phyloP scores from a whole-genome alignment of 2,797 vertebrate species.

The Karalla daura region DNA sequence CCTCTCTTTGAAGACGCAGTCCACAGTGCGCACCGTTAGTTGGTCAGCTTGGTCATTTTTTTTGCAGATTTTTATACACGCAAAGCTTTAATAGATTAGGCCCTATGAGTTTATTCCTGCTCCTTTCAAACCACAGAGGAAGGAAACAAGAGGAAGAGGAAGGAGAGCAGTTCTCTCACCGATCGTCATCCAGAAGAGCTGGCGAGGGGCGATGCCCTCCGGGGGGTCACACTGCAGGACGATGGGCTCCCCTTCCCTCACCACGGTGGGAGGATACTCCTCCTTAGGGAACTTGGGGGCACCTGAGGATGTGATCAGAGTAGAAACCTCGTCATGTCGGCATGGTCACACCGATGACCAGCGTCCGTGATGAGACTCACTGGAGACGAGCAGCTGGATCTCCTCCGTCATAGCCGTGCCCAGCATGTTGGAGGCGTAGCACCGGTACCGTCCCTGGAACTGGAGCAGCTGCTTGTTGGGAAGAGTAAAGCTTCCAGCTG shows the following conservation, averaged over 20 bases:
- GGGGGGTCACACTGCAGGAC: constrained; percentile 92
- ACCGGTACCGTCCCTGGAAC: constrained; percentile 91
- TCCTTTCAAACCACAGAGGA: not conserved
- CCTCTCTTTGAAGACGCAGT: too few species aligned
- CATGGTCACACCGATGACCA: not conserved
- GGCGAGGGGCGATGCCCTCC: constrained; percentile 85
- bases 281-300: constrained; percentile 94
- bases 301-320: constrained; percentile 68
- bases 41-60: too few species aligned
- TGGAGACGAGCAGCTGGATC: constrained; percentile 87
- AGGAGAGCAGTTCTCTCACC: constrained; percentile 89
- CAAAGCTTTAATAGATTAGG: too few species aligned
- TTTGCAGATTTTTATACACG: too few species aligned
- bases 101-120: too few species aligned
- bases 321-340: not conserved
- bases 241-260: constrained; percentile 89
- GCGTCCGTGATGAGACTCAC: constrained; percentile 78
- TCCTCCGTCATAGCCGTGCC: constrained; percentile 93
- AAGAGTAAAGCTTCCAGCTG: constrained; percentile 88
- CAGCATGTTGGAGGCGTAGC: constrained; percentile 89
- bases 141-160: not conserved
- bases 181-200: constrained; percentile 96
- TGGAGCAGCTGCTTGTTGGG: constrained; percentile 79
- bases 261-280: constrained; percentile 81
- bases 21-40: too few species aligned